phyloP scores from a whole-genome alignment of 2,888 invertebrate genomes.

The Cataglyphis cursor region DNA sequence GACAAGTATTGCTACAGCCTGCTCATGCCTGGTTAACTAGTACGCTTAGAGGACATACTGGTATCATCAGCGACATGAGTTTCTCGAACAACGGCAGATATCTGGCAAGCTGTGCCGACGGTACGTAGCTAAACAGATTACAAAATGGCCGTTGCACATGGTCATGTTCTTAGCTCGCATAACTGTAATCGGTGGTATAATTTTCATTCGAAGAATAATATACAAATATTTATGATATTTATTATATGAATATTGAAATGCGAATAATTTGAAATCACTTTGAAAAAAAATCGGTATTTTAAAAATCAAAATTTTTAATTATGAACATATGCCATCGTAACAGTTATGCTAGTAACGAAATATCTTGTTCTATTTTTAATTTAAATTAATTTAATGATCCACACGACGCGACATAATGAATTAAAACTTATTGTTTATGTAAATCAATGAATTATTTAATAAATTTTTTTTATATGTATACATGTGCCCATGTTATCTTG shows the following conservation, averaged over 20 bases:
- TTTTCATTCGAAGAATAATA: neutral
- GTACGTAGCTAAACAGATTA: slow-evolving; percentile 86
- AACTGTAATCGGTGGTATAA: slow-evolving; percentile 17
- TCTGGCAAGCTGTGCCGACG: slow-evolving; percentile 94
- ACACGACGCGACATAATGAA: neutral
- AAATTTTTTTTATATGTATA: slow-evolving; percentile 1
- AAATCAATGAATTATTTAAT: neutral
- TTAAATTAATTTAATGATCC: slow-evolving; percentile 5
- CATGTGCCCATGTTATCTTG: neutral
- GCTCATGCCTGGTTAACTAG: slow-evolving; percentile 91
- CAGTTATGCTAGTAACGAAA: slow-evolving; percentile 20
- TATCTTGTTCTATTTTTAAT: neutral
- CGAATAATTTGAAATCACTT: neutral
- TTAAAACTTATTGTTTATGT: neutral
- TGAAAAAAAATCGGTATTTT: neutral
- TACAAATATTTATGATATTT: neutral
- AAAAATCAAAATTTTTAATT: neutral
- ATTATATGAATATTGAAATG: neutral
- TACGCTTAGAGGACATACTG: slow-evolving; percentile 94
- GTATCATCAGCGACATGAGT: slow-evolving; percentile 92
- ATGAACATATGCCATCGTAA: neutral
- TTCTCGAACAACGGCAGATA: slow-evolving; percentile 95
- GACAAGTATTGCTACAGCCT: slow-evolving; percentile 78
- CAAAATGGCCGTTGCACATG: too few relatives aligned
- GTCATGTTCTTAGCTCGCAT: neutral